These are phyloP conservation scores for Archaeoteleia sp. DNA, from an alignment of 2,888 invertebrate species.

Conservation along the genomic window DNA sequence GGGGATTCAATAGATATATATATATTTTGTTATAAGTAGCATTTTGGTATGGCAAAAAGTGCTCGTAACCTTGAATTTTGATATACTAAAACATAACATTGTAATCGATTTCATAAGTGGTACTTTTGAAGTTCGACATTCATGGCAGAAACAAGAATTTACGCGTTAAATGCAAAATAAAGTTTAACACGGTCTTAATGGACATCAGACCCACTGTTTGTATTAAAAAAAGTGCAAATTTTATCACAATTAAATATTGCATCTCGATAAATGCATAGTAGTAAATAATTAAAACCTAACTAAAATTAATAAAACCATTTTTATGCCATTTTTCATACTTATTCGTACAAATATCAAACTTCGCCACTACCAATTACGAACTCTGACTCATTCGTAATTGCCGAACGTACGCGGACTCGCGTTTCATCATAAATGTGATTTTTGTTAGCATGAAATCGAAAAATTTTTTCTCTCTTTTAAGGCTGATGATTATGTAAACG, in stretches of 20 bases:
- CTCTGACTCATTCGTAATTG: not conserved
- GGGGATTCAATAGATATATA: slow-evolving; percentile 37
- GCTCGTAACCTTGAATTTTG: slow-evolving; percentile 47
- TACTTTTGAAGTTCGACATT: slow-evolving; percentile 13
- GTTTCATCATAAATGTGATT: slow-evolving; percentile 24
- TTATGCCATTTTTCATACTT: no score
- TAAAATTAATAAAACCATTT: no score
- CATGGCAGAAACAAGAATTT: no score
- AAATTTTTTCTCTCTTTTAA: slow-evolving; percentile 72
- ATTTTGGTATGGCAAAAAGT: slow-evolving; percentile 71
- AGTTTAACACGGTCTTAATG: no score
- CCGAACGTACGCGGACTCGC: slow-evolving; percentile 12
- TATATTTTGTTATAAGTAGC: slow-evolving; percentile 62
- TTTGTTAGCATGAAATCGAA: slow-evolving; percentile 62
- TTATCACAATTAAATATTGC: no score
- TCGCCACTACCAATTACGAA: not conserved
- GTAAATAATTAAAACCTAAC: no score
- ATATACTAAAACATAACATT: slow-evolving; percentile 21
- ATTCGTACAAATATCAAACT: no score
- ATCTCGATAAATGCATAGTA: no score
- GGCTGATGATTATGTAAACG: slow-evolving; percentile 74
- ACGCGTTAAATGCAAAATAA: no score
- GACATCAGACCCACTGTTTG: no score
- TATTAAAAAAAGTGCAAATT: no score
- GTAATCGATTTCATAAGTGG: slow-evolving; percentile 17